Evolutionary conservation across 2,113 vertebrate species (phyloP), one percentile per base, ranked within the genome.

Genomic region (Kryptolebias marmoratus): DNA sequence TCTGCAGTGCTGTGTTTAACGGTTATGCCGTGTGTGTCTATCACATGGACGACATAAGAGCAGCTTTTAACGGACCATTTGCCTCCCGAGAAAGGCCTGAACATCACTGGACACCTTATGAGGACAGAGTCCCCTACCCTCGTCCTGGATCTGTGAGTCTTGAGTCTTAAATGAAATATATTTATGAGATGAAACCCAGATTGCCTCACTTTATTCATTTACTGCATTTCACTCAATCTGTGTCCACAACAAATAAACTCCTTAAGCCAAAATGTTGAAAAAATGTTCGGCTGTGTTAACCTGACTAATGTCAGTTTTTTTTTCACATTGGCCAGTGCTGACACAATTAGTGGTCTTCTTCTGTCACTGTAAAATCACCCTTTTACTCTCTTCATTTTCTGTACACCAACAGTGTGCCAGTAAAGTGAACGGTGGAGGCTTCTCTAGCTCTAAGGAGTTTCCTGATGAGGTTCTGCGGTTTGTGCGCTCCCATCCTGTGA

Each of bases 21-120:
- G 98, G 98, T 9, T 97, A 96, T 61, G 98, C 98, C 12, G 59
- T 99, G 69, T 99, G 98, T 85, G 94, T 97, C 73, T 99, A 99
- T 79, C 95, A 95, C 62, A 98, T 98, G 96, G 94, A 96, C 3
- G 96, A 96, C 49, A 94, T 99, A 64, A 93, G 97, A 76, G 97
- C 95, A 18, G 96, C 95, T 36, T 99, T 99, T 80, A 98, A 98
- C 16, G 97, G 97, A 68, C 97, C 96, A 0, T 99, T 96, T 45
- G 97, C 97, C 15, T 95, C 96, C 83, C 94, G 96, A 49, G 97
- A 98, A 88, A 95, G 93, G 70, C 94, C 95, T 11, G 96, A 97
- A 72, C 97, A 98, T 79, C 96, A 98, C 75, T 99, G 98, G 97
- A 95, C 94, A 67, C 85, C 95, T 3, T 97, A 97, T 2, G 97